Base-by-base conservation (phyloP, 1,140 invertebrate genomes). In the Halictus rubicundus region DNA sequence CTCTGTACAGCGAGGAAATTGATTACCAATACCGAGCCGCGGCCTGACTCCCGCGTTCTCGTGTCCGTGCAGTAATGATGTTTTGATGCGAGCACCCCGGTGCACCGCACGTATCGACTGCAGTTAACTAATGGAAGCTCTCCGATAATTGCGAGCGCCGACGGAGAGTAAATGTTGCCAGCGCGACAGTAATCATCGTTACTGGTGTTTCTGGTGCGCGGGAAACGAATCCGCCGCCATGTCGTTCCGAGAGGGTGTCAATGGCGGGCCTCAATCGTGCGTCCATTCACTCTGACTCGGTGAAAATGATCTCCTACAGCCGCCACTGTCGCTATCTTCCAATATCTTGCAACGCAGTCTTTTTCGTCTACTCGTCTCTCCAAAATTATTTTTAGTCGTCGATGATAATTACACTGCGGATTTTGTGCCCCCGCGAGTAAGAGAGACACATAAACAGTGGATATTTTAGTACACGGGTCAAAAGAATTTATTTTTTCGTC, bases 61-160 rank as follows among this genome's bases (percentile, higher is more conserved):
- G 87, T 88, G 87, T 89, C 84, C 88, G 86, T 85, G 88, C 88
- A 89, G 89, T 92, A 93, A 93, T 92, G 92, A 93, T 91, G 91
- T 92, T 93, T 92, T 92, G 92, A 93, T 93, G 91, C 89, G 89
- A 90, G 87, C 85, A 88, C 80, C 88, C 86, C 85, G 88, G 87
- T 88, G 83, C 87, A 82, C 80, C 74, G 87, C 71, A 87, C 86
- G 89, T 92, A 91, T 92, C 89, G 90, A 90, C 91, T 92, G 89
- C 88, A 92, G 90, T 92, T 92, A 92, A 93, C 92, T 93, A 93
- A 93, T 93, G 92, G 92, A 93, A 91, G 89, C 92, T 92, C 88
- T 86, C 91, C 90, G 92, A 93, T 93, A 92, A 93, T 93, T 93
- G 91, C 91, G 86, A 92, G 90, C 90, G 85, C 88, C 88, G 87